Conservation (phyloP, 2,797 vertebrate species). For the Myoxocephalus aenaeus region DNA sequence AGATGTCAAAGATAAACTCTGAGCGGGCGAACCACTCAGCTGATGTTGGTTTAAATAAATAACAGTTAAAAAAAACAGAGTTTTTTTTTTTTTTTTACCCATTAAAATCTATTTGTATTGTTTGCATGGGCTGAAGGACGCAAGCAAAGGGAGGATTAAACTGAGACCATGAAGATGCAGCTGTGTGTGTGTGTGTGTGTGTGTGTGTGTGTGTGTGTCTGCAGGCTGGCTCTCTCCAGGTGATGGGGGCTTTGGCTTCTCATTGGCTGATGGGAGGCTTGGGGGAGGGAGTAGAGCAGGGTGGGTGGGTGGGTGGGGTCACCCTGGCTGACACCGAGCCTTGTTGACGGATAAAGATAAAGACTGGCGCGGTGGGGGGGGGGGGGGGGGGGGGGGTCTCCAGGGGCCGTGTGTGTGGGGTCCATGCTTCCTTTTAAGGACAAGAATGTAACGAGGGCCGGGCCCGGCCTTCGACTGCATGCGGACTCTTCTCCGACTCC, state of each 20-base stretch:
- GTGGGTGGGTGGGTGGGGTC: background rate
- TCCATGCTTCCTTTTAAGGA: constrained; percentile 65
- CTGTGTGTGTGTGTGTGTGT: constrained; percentile 10
- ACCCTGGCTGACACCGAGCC: constrained; percentile 8
- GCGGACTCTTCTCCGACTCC: background rate
- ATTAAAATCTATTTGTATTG: background rate
- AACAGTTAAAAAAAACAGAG: background rate
- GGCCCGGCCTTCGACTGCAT: constrained; percentile 11
- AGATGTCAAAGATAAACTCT: background rate
- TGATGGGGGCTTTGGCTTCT: constrained; percentile 77
- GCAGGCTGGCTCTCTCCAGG: constrained; percentile 78
- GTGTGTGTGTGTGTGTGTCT: background rate
- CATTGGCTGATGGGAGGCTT: constrained; percentile 59
- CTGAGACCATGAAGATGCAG: constrained; percentile 32
- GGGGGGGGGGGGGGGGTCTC: too few species aligned
- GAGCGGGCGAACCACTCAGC: background rate
- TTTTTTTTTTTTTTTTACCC: background rate
- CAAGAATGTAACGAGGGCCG: constrained; percentile 31
- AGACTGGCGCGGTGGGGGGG: background rate
- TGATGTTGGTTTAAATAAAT: background rate
- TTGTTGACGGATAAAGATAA: constrained; percentile 54
- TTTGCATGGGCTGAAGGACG: constrained; percentile 14
- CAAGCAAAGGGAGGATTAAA: constrained; percentile 4
- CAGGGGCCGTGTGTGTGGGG: constrained; percentile 1
- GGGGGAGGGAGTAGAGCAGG: background rate